Base-by-base conservation (phyloP, 2,113 vertebrate genomes). In the Sebastes schlegelii region DNA sequence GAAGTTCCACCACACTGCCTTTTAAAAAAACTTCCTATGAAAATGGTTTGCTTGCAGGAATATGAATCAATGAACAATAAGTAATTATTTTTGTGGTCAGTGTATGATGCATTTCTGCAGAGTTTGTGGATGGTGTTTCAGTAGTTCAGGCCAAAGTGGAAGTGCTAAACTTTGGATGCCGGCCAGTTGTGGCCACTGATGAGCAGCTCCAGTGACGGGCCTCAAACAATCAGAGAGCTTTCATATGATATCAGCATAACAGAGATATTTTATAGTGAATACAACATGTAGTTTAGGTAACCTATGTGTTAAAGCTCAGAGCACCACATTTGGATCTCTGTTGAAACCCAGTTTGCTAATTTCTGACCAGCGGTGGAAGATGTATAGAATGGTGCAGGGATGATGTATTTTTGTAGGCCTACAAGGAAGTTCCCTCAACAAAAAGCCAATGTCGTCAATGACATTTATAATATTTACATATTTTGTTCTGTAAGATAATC, bases 41-140 rank as follows among this genome's bases (percentile, higher is more conserved):
- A 62, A 62, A 68, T 73, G 11, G 17, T 69, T 74, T 73, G 77
- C 62, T 46, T 58, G 19, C 46, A 71, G 52, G 4, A 73, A 72
- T 51, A 23, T 21, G 4, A 84, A 67, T 78, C 54, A 48, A 61
- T 78, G 11, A 66, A 72, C 42, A 72, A 54, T 45, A 40, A 58
- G 13, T 70, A 42, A 76, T 72, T 67, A 54, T 74, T 66, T 74
- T 71, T 4, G 48, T 23, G 26, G 46, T 82, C 43, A 57, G 74
- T 52, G 2, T 16, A 61, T 63, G 16, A 60, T 79, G 13, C 8
- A 23, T 69, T 58, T 74, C n/a, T 77, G 52, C 54, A 48, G 57
- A 69, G 21, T 62, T 66, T 76, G 19, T 76, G n/a, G 43, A 57
- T 23, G 34, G 26, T 55, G 34, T 42, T 70, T 55, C 43, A 55